Base-by-base conservation (phyloP, 2,797 vertebrate species). In the Eurystomus glaucurus region DNA sequence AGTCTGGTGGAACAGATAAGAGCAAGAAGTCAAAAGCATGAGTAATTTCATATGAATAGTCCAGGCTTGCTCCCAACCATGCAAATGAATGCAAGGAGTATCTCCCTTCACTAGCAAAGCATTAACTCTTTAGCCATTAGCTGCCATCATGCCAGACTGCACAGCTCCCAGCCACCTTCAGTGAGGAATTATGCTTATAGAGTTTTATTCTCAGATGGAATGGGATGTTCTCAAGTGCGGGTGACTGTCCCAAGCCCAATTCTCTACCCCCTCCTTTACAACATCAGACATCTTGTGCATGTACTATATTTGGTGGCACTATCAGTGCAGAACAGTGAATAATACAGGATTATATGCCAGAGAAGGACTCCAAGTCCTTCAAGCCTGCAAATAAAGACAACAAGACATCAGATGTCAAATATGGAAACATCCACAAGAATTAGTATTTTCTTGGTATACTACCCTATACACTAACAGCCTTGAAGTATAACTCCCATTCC, bases 1-100 rank as follows among this genome's bases (percentile, higher is more conserved):
- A 96, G 81, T 94, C 94, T 97, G 95, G 87, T 95, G 35, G 87
- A 95, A 77, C 58, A 93, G 94, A 97, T 97, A 97, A 97, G 81
- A 95, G 45, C 61, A 80, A 80, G 70, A 93, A 93, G 85, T 94
- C 90, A 87, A 90, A 96, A 96, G 85, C 74, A 68, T 70, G 71
- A 93, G 85, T 87, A 95, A 97, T 92, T 96, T 92, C 75, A 64
- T 57, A 89, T 0, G 0, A 94, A 92, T 68, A 83, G 91, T 33
- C 45, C 64, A 94, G 68, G 60, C 88, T 92, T 83, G 33, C 70
- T 96, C 74, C 90, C 26, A 85, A 28, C 66, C 78, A 94, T 80
- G 88, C 78, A 95, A 89, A 96, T 96, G 64, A 83, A 60, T 68
- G 37, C 16, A 54, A 93, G 74, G 26, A 89, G 19, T 29, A 54